These are phyloP conservation scores for Austrolebias charrua DNA, from an alignment of 2,797 vertebrate species.

Conservation along the genomic window DNA sequence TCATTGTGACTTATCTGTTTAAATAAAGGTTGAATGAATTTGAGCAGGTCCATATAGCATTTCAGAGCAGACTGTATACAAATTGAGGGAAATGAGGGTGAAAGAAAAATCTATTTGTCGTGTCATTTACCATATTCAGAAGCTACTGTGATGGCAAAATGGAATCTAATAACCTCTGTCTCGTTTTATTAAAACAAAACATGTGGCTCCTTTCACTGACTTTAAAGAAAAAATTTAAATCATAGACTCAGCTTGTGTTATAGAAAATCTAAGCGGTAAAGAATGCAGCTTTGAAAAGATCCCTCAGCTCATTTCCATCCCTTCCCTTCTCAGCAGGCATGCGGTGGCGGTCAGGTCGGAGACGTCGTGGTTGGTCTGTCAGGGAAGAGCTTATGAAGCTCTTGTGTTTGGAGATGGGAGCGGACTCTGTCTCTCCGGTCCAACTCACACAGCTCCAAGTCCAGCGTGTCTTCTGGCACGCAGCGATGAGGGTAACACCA, in stretches of 20 bases:
- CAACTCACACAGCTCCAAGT: constrained; percentile 50
- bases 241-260: constrained; percentile 30
- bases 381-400: constrained; percentile 61
- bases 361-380: constrained; percentile 71
- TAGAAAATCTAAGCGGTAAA: constrained; percentile 41
- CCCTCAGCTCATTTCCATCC: constrained; percentile 59
- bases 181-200: constrained; percentile 19
- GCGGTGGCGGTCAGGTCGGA: constrained; percentile 52
- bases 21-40: too few relatives aligned
- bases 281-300: constrained; percentile 57
- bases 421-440: constrained; percentile 49
- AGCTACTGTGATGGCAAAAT: constrained; percentile 38
- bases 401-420: constrained; percentile 54
- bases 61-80: constrained; percentile 53
- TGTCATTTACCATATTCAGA: constrained; percentile 42
- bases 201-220: constrained; percentile 8
- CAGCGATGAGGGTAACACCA: constrained; percentile 43
- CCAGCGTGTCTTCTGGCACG: constrained; percentile 48
- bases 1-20: too few relatives aligned
- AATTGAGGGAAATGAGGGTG: constrained; percentile 37
- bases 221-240: constrained; percentile 30
- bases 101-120: constrained; percentile 56
- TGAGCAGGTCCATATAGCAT: constrained; percentile 30
- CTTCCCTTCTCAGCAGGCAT: constrained; percentile 48
- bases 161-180: constrained; percentile 41